Evolutionary conservation across 2,888 invertebrate species (phyloP).

Genomic region (Aleiodes testaceus): DNA sequence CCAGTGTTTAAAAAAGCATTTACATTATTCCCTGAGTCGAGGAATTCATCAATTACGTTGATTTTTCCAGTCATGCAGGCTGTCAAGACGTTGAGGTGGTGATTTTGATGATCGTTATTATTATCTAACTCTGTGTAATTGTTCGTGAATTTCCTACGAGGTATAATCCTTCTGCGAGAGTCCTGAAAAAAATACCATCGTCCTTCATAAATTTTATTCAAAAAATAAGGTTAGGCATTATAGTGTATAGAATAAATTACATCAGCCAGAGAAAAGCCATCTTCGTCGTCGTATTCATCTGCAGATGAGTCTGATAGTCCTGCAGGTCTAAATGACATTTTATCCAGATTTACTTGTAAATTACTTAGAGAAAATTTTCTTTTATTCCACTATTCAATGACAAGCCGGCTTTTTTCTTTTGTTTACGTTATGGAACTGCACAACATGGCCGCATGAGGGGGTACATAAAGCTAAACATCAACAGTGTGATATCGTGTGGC

Average conservation of each 20-base stretch:
- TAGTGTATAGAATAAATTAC: constrained; percentile 24
- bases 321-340: constrained; percentile 50
- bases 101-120: constrained; percentile 16
- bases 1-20: constrained; percentile 74
- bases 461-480: background rate
- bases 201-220: background rate
- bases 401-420: constrained; percentile 25
- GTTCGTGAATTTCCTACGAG: background rate
- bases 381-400: background rate
- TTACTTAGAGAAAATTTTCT: background rate
- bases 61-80: constrained; percentile 62
- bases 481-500: no score
- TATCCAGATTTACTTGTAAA: constrained; percentile 7
- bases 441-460: constrained; percentile 26
- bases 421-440: constrained; percentile 13
- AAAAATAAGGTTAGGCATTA: constrained; percentile 16
- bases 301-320: constrained; percentile 52
- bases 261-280: constrained; percentile 42
- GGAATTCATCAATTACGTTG: constrained; percentile 53
- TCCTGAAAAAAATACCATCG: constrained; percentile 29
- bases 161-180: background rate
- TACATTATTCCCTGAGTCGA: constrained; percentile 61
- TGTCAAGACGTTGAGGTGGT: constrained; percentile 54
- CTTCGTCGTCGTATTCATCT: constrained; percentile 47
- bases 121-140: background rate